A percentile compares a stretch with the other conserved stretches of the same genome.
phyloP scores from a whole-genome alignment of 2,797 vertebrate species.

The Rhinichthys osculus region DNA sequence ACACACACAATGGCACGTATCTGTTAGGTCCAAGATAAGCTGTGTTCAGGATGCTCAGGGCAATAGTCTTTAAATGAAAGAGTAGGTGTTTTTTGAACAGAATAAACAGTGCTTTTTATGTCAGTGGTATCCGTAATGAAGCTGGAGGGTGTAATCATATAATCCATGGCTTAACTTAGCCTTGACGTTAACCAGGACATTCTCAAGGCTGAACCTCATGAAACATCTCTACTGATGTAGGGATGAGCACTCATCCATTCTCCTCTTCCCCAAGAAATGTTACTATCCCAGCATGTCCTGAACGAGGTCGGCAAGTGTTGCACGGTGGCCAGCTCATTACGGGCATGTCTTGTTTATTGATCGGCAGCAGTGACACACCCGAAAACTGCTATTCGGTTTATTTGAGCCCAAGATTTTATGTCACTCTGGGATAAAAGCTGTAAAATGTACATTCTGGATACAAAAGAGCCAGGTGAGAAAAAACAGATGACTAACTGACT shows the following conservation, averaged over 20 bases:
- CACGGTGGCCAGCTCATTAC: slow-evolving; percentile 58
- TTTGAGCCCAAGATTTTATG: slow-evolving; percentile 54
- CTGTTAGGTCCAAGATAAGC: slow-evolving; percentile 43
- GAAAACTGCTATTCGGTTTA: slow-evolving; percentile 63
- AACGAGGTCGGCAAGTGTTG: slow-evolving; percentile 51
- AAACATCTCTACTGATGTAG: slow-evolving; percentile 65
- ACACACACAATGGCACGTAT: slow-evolving; percentile 31
- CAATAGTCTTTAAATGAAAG: slow-evolving; percentile 49
- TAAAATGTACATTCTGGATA: slow-evolving; percentile 19
- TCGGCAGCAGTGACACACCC: slow-evolving; percentile 61
- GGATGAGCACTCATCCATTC: slow-evolving; percentile 62
- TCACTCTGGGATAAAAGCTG: slow-evolving; percentile 18
- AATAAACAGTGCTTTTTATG: slow-evolving; percentile 49
- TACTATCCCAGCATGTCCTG: slow-evolving; percentile 55
- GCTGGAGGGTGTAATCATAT: slow-evolving; percentile 42
- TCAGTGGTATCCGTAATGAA: slow-evolving; percentile 30
- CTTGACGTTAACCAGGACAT: slow-evolving; percentile 46
- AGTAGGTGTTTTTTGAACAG: slow-evolving; percentile 47
- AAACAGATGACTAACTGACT: slow-evolving; percentile 5
- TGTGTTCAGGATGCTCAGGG: slow-evolving; percentile 47
- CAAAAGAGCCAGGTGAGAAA: slow-evolving; percentile 15
- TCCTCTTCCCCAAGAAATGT: slow-evolving; percentile 44
- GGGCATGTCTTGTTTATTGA: slow-evolving; percentile 54
- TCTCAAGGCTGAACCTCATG: slow-evolving; percentile 51
- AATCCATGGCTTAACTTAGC: slow-evolving; percentile 32